Conservation (phyloP, 2,797 vertebrate species). For the Champsocephalus esox region DNA sequence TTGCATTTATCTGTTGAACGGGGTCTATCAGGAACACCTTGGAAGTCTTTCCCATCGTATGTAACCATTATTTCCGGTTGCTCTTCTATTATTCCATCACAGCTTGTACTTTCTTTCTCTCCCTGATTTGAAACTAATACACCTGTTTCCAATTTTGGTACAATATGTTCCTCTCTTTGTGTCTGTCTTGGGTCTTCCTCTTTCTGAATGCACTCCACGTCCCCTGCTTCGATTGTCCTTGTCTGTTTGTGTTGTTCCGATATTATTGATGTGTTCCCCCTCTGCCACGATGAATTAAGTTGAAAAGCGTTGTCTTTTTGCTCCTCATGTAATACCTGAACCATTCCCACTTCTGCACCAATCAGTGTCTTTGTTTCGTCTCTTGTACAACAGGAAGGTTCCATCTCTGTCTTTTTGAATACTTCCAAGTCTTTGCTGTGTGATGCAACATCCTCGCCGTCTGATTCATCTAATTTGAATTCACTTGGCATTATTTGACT, state of each 20-base stretch:
- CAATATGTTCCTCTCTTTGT: conserved; percentile 15
- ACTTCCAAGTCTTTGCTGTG: background rate
- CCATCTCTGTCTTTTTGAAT: conserved; percentile 20
- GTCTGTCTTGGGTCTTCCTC: conserved; percentile 1
- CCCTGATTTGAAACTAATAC: conserved; percentile 23
- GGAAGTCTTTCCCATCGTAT: conserved; percentile 16
- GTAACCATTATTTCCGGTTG: conserved; percentile 22
- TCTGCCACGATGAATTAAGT: background rate
- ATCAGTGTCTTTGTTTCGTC: conserved; percentile 27
- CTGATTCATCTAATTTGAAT: conserved; percentile 22
- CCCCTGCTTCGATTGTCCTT: conserved; percentile 1
- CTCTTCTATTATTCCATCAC: conserved; percentile 25
- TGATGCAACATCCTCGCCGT: conserved; percentile 5
- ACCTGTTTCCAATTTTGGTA: conserved; percentile 22
- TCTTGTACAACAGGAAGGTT: background rate
- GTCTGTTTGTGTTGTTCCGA: conserved; percentile 16
- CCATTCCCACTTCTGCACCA: conserved; percentile 20
- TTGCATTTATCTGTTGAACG: conserved; percentile 33
- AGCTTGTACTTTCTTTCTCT: conserved; percentile 17
- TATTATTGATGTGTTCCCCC: conserved; percentile 1
- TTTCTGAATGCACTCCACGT: conserved; percentile 18
- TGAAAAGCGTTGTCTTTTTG: conserved; percentile 15
- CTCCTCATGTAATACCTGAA: conserved; percentile 19
- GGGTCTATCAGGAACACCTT: conserved; percentile 21
- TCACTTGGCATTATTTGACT: conserved; percentile 21